phyloP scores from a whole-genome alignment of 2,113 vertebrate species.

The Pardalotus punctatus region DNA sequence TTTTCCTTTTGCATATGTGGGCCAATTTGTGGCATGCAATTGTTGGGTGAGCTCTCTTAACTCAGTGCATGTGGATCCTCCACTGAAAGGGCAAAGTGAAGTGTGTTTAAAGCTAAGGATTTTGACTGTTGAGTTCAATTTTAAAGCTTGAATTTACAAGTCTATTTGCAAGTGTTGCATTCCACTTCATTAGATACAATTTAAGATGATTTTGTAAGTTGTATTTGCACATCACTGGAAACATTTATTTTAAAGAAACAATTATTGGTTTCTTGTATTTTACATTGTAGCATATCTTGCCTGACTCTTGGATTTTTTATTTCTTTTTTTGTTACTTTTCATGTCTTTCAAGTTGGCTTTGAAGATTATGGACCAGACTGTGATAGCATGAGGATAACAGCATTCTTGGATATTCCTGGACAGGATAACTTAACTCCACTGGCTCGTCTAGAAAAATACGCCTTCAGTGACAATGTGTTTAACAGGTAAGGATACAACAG shows the following conservation, averaged over 20 bases:
- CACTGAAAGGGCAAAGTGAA: background rate
- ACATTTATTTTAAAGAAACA: background rate
- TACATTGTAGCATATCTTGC: background rate
- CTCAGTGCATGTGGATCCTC: background rate
- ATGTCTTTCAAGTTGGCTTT: slow-evolving; percentile 79
- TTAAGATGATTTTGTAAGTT: background rate
- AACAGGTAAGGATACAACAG: slow-evolving; percentile 76
- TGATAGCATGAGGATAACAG: slow-evolving; percentile 84
- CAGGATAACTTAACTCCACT: slow-evolving; percentile 86
- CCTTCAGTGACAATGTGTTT: slow-evolving; percentile 89
- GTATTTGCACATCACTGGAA: no score
- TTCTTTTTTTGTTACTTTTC: background rate
- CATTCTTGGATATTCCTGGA: slow-evolving; percentile 84
- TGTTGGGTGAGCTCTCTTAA: background rate
- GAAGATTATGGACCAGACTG: slow-evolving; percentile 89
- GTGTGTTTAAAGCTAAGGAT: background rate
- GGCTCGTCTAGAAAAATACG: slow-evolving; percentile 85
- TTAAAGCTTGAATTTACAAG: background rate
- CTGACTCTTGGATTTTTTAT: background rate
- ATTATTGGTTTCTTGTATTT: background rate
- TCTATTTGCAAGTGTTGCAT: background rate
- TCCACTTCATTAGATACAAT: background rate
- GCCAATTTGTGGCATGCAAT: background rate
- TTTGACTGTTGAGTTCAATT: background rate
- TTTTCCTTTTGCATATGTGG: background rate